Conservation (phyloP, 2,797 vertebrate species). For the Coccyzus lansbergi region DNA sequence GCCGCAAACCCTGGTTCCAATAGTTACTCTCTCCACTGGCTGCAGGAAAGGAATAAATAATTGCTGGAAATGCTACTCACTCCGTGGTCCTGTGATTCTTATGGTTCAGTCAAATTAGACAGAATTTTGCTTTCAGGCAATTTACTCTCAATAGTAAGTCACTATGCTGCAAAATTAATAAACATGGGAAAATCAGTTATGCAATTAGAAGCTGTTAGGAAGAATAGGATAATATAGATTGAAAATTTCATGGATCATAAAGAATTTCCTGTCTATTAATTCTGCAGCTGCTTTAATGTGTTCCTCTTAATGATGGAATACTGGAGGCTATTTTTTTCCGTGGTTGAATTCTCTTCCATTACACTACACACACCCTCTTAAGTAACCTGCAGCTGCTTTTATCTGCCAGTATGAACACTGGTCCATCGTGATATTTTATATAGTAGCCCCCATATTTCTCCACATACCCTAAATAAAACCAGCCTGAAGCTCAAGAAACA, state of each 20-base stretch:
- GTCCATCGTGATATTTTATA: not conserved
- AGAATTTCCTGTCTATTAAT: constrained; percentile 50
- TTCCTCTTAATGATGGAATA: constrained; percentile 49
- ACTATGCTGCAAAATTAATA: not conserved
- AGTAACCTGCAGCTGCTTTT: constrained; percentile 52
- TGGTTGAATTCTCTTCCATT: constrained; percentile 50
- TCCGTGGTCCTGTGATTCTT: not conserved
- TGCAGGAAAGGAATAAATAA: not conserved
- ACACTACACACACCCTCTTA: constrained; percentile 49
- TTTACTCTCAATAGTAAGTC: not conserved
- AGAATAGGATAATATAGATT: constrained; percentile 19
- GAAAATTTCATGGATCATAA: constrained; percentile 48
- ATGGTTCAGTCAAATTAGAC: not conserved
- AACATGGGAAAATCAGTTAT: not conserved
- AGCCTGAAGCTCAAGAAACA: not conserved
- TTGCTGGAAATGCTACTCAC: not conserved
- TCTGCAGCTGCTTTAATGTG: constrained; percentile 51
- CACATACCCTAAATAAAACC: not conserved
- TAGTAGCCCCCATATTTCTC: not conserved
- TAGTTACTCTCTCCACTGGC: not conserved
- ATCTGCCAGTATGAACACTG: not conserved
- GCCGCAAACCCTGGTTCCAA: not conserved
- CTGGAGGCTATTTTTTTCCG: constrained; percentile 45
- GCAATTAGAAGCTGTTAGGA: constrained; percentile 7
- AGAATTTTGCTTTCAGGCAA: not conserved